phyloP scores from a whole-genome alignment of 2,888 invertebrate genomes.

The Keiferia lycopersicella region DNA sequence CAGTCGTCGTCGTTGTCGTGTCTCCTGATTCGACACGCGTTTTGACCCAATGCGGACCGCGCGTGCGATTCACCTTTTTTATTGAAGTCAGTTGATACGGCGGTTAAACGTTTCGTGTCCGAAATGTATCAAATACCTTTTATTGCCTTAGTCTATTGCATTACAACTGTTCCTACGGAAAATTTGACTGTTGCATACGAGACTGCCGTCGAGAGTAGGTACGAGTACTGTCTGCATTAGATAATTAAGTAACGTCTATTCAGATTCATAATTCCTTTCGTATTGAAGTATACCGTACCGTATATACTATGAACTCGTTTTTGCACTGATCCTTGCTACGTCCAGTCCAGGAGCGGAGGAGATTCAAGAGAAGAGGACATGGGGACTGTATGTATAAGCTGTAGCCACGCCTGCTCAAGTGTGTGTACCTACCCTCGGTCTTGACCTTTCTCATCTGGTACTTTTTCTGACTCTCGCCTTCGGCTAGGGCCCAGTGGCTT shows the following conservation, averaged over 20 bases:
- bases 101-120: slow-evolving; percentile 26
- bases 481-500: slow-evolving; percentile 47
- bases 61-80: slow-evolving; percentile 53
- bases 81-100: slow-evolving; percentile 19
- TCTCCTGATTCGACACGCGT: slow-evolving; percentile 59
- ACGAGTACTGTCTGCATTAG: neutral
- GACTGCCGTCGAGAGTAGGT: neutral
- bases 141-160: neutral
- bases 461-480: slow-evolving; percentile 44
- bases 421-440: neutral
- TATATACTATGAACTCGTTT: too few species aligned
- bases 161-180: neutral
- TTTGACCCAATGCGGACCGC: slow-evolving; percentile 55
- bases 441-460: slow-evolving; percentile 30
- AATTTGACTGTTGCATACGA: neutral
- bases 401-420: too few species aligned
- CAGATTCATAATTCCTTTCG: too few species aligned
- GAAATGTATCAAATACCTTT: slow-evolving; percentile 18
- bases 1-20: slow-evolving; percentile 60
- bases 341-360: too few species aligned
- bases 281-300: too few species aligned
- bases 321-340: too few species aligned
- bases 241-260: neutral
- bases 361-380: too few species aligned
- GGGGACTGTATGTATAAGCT: too few species aligned